Evolutionary conservation across 2,113 vertebrate species (phyloP), one percentile per base, ranked within the genome.

Genomic region (Gambusia affinis): DNA sequence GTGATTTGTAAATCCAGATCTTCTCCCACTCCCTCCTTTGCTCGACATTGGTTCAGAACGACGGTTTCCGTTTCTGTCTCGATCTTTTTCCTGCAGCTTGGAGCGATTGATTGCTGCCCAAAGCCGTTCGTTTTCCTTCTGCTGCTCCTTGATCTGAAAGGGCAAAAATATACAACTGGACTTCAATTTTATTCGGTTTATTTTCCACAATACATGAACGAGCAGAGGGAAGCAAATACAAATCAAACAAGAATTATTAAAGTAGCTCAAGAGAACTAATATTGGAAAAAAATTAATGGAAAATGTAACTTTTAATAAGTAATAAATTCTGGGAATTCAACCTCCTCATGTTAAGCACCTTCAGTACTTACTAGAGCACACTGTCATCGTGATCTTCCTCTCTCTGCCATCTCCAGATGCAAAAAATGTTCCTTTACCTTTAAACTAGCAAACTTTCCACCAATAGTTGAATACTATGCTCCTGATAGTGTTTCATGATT

Each of bases 91-190:
- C 42, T 80, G 73, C 31, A 85, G 74, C 3, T 70, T 73, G 31
- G 83, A 80, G 4, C 66, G 80, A 62, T 73, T 81, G 24, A 95
- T 91, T 12, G 93, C 94, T 4, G 79, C 88, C 93, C 93, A 94
- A 28, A 95, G 92, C 54, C 84, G 88, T 76, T 94, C 87, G 7
- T 95, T 95, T 87, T 95, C 95, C 72, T 88, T 85, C 60, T 83
- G 86, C 88, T 94, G 94, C 44, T 94, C 93, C 4, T 39, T 83
- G 85, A 93, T 83, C 95, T 95, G 31, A 80, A 47, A 35, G 12
- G 12, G 5, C 27, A 70, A 39, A 44, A 14, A 47, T 5, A 47
- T 19, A 47, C 44, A 47, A 5, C 17, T 47, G 44, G 44, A 47
- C 39, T 42, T 42, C 35, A 37, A 35, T 35, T 10, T 35, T 35